phyloP scores from a whole-genome alignment of 2,888 invertebrate genomes.

The Fissipunctia ypsillon region DNA sequence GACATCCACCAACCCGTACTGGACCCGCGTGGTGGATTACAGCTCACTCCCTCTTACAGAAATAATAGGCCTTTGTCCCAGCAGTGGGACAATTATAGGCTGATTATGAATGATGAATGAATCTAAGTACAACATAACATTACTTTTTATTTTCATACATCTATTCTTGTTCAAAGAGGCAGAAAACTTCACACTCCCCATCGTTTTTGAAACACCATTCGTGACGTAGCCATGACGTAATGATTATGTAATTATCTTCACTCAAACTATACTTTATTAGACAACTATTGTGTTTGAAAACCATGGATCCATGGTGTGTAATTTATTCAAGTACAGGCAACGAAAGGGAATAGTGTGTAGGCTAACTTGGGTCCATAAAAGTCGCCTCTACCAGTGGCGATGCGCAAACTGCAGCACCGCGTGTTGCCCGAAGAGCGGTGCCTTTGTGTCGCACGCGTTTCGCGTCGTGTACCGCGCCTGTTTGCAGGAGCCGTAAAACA shows the following conservation, averaged over 20 bases:
- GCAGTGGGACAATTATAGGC: no score
- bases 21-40: no score
- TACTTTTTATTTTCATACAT: constrained; percentile 4
- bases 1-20: no score
- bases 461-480: no score
- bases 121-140: no score
- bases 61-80: no score
- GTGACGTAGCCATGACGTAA: constrained; percentile 47
- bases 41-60: no score
- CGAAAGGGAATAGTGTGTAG: constrained; percentile 12
- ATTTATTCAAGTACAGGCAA: constrained; percentile 42
- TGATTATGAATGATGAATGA: no score
- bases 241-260: constrained; percentile 48
- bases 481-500: no score
- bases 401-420: no score
- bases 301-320: constrained; percentile 47
- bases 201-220: constrained; percentile 31
- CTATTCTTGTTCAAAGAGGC: constrained; percentile 28
- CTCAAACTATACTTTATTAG: constrained; percentile 49
- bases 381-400: rapidly evolving
- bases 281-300: constrained; percentile 54
- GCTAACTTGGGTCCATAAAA: neutral
- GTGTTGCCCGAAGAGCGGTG: no score
- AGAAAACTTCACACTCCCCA: constrained; percentile 42
- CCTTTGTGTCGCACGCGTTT: no score